phyloP scores from a whole-genome alignment of 1,140 invertebrate genomes.

The Lucilia sericata region DNA sequence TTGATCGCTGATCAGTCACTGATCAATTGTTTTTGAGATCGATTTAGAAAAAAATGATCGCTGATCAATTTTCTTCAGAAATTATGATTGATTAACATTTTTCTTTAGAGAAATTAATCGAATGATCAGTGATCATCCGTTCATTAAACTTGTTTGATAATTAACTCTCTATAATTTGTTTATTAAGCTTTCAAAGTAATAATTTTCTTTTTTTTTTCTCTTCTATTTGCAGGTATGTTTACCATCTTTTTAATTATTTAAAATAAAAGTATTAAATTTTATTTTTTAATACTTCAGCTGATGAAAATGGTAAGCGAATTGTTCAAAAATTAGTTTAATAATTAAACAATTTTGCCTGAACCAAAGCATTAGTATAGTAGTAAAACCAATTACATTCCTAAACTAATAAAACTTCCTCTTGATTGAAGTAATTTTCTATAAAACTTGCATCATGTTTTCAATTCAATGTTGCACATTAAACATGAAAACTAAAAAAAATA shows the following conservation, averaged over 20 bases:
- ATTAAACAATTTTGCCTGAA: neutral
- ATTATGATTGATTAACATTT: too few relatives aligned
- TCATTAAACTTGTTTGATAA: too few relatives aligned
- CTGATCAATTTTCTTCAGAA: too few relatives aligned
- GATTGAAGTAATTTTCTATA: neutral
- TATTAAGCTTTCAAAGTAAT: neutral
- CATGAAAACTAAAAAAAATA: neutral
- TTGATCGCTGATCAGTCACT: too few relatives aligned
- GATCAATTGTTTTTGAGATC: too few relatives aligned
- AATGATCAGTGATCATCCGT: too few relatives aligned
- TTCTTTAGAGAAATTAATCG: too few relatives aligned
- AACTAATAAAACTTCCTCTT: neutral
- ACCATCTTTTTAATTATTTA: neutral
- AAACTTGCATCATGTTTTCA: neutral
- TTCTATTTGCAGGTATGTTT: neutral
- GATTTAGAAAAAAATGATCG: too few relatives aligned
- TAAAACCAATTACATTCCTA: neutral
- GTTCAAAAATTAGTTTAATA: neutral
- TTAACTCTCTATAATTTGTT: too few relatives aligned
- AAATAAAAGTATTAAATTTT: neutral
- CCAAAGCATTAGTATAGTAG: too few relatives aligned
- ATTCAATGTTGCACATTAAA: too few relatives aligned
- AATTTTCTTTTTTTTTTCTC: neutral
- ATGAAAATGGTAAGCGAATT: slow-evolving; percentile 7
- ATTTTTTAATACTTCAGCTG: neutral